A percentile compares a stretch with the other conserved stretches of the same genome.
These are phyloP conservation scores for Dendrolimus punctatus DNA, from an alignment of 1,140 invertebrate species.

Conservation along the genomic window DNA sequence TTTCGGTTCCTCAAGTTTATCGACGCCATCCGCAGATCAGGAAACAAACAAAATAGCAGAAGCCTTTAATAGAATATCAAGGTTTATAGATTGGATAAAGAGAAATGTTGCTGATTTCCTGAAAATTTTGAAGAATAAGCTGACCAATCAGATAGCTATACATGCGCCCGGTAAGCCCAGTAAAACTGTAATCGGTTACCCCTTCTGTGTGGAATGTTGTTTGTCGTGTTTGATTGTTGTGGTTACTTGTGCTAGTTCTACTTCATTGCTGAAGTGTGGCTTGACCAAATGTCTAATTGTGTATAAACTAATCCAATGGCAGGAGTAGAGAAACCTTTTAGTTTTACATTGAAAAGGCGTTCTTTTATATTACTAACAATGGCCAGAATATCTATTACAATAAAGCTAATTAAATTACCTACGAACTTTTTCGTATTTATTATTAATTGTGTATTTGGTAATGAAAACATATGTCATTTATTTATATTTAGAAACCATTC, in stretches of 20 bases:
- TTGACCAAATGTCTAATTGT: no score
- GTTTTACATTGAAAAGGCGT: no score
- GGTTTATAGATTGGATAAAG: conserved; percentile 93
- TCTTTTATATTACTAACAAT: no score
- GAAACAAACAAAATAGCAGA: conserved; percentile 98
- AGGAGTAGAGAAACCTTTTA: no score
- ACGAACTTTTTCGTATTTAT: no score
- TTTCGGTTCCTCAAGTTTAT: conserved; percentile 96
- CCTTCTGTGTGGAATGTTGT: conserved; percentile 36
- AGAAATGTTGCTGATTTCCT: conserved; percentile 79
- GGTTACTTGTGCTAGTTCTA: background rate
- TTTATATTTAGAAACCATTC: no score
- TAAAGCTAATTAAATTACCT: no score
- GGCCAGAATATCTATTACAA: no score
- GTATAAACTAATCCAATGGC: no score
- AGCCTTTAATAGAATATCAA: conserved; percentile 93
- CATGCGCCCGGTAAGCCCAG: conserved; percentile 89
- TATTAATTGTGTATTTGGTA: no score
- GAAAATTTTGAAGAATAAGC: conserved; percentile 88
- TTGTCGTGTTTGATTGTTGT: conserved; percentile 1
- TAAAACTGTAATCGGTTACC: conserved; percentile 12
- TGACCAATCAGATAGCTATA: conserved; percentile 96
- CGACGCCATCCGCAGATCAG: conserved; percentile 90
- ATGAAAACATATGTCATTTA: no score
- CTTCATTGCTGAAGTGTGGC: no score